Evolutionary conservation across 2,113 vertebrate genomes (phyloP), one percentile per base, ranked within the genome.

Genomic region (Cyanistes caeruleus): DNA sequence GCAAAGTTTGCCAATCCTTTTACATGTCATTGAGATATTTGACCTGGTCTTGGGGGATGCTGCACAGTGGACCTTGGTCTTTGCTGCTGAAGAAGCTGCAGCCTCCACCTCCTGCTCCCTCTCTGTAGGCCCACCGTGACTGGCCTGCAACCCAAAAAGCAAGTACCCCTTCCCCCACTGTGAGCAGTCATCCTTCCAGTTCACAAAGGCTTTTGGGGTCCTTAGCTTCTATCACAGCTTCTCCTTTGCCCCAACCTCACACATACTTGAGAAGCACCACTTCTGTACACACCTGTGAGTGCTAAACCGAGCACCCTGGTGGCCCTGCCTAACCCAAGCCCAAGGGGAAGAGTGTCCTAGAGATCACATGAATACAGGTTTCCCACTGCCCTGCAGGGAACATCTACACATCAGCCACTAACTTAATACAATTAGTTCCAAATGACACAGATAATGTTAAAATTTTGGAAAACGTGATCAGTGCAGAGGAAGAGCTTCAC

Each of bases 401-500:
- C 15, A 75, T 19, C 30, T 58, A 8, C 33, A 30, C 24, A 60
- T 63, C 62, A 39, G 33, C 23, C 5, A 3, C 56, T 67, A 72
- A 33, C 15, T 21, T 25, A 21, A 59, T 16, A 39, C 10, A 33
- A 15, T 1, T 43, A 9, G 21, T 6, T 84, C 44, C 35, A 82
- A 81, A 84, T 44, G 0, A 0, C 11, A 44, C 1, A 2, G 19
- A 8, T 25, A 4, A 19, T 4, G 7, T 44, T 62, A 35, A 41
- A 43, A 62, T 30, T 55, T 20, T 63, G 20, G 28, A 53, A 91
- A 82, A 75, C 0, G 0, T 6, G 7, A 41, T 20, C 11, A 33
- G n/a, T 7, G 33, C 20, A 46, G 64, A 70, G 6, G 46, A 87
- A 73, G n/a, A 69, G 37, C 53, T 90, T 88, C 37, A 48, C 9